Evolutionary conservation across 2,797 vertebrate genomes (phyloP).

Genomic region (Pachyuromys duprasi): DNA sequence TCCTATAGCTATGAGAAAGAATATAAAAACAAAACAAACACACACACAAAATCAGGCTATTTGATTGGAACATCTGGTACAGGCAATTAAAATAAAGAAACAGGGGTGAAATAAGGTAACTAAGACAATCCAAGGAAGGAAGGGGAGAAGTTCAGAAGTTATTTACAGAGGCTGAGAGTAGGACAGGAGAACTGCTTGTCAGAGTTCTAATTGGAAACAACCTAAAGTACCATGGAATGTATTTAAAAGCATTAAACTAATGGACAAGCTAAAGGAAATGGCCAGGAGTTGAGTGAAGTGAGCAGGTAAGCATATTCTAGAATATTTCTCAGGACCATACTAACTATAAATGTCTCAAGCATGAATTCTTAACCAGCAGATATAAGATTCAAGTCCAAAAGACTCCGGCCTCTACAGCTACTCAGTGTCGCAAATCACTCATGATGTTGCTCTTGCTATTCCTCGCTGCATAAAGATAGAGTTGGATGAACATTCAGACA

Average conservation of each 20-base stretch:
- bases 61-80: background rate
- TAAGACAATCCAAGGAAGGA: background rate
- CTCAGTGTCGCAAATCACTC: background rate
- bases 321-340: background rate
- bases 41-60: background rate
- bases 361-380: background rate
- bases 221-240: background rate
- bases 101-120: background rate
- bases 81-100: conserved; percentile 21
- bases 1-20: background rate
- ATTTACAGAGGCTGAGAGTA: background rate
- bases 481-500: background rate
- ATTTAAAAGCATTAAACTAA: background rate
- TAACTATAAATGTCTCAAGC: background rate
- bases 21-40: background rate
- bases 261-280: background rate
- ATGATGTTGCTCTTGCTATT: background rate
- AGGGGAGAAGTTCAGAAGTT: background rate
- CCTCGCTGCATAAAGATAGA: background rate
- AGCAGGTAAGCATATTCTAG: background rate
- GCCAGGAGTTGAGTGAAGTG: background rate
- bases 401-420: background rate
- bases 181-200: background rate
- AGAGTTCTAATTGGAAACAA: conserved; percentile 10
- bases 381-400: background rate